Evolutionary conservation across 2,888 invertebrate genomes (phyloP), one percentile per base, ranked within the genome.

Genomic region (Drosophila recens): DNA sequence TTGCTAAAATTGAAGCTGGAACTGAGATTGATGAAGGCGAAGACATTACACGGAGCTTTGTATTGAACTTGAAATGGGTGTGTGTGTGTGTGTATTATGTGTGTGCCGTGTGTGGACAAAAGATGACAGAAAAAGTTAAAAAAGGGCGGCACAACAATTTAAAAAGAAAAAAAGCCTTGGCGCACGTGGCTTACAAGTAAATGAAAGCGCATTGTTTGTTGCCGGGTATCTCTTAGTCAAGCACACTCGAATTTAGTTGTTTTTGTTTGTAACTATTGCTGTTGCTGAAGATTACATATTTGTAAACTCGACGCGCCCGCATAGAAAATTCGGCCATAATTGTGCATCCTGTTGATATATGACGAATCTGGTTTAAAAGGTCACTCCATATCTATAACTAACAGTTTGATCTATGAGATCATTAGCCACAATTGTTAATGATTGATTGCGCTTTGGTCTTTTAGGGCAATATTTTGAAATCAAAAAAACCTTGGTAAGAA

Each of bases 191-290:
- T 20, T 2, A 15, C 3, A 10, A 56, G 33, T 48, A 36, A 51
- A 75, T 53, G 57, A 61, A 68, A 53, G 38, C 33, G 67, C 40
- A 15, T 70, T 74, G 46, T 57, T 71, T 71, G 36, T 42, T 33
- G 42, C 34, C 1, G 36, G 34, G 51, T 20, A 51, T 13, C 13
- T 51, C 1, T 11, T 11, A 34, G 49, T 20, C 6, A 0, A 20
- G 20, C 34, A 33, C 1, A 49, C 17, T 17, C 5, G 8, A 11
- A 10, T 15, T 23, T 13, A 20, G 1, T 2, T 43, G 11, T 11
- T 20, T 10, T 6, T 40, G 0, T 15, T 40, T 17, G 43, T 58
- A 72, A 15, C 23, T 40, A n/a, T 30, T 30, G 8, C 2, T 30
- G 5, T 40, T 15, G n/a, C 4, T 38, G 36, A n/a, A n/a, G 17